These are phyloP conservation scores for Cygnus buccinator DNA, from an alignment of 2,113 vertebrate species.

Conservation along the genomic window DNA sequence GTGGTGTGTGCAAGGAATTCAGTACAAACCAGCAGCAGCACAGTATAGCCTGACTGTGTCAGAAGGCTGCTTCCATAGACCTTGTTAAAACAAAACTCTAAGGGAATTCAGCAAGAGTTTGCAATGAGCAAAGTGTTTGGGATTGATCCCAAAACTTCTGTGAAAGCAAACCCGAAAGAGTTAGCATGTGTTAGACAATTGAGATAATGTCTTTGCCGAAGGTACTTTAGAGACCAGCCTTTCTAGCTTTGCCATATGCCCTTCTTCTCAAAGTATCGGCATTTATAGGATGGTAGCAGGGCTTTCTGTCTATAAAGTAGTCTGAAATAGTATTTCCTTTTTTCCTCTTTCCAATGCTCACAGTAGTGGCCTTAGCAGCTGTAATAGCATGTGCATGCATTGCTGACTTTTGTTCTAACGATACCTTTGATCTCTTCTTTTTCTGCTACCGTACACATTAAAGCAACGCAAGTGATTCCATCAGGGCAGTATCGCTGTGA, in stretches of 20 bases:
- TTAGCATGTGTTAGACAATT: not conserved
- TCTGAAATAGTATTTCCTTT: not conserved
- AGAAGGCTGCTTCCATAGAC: not conserved
- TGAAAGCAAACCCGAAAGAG: not conserved
- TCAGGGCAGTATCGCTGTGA: not conserved
- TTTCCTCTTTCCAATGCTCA: not conserved
- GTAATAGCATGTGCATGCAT: not conserved
- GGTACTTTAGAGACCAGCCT: not conserved
- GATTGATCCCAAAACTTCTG: not conserved
- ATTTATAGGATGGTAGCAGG: not conserved
- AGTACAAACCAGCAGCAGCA: not conserved
- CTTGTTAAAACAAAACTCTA: not conserved
- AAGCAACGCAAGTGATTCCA: not conserved
- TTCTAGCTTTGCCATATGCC: not conserved
- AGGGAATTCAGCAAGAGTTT: not conserved
- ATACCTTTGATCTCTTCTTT: not conserved
- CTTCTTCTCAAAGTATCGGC: not conserved
- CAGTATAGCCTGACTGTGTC: fast-evolving
- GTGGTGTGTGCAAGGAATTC: not conserved
- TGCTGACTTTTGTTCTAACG: not conserved
- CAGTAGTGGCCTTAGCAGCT: not conserved
- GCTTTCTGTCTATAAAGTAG: not conserved
- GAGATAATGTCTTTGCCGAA: not conserved
- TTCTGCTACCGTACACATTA: not conserved
- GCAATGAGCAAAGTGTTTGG: not conserved